Evolutionary conservation across 2,888 invertebrate species (phyloP), one percentile per base, ranked within the genome.

Genomic region (Thyatira batis): DNA sequence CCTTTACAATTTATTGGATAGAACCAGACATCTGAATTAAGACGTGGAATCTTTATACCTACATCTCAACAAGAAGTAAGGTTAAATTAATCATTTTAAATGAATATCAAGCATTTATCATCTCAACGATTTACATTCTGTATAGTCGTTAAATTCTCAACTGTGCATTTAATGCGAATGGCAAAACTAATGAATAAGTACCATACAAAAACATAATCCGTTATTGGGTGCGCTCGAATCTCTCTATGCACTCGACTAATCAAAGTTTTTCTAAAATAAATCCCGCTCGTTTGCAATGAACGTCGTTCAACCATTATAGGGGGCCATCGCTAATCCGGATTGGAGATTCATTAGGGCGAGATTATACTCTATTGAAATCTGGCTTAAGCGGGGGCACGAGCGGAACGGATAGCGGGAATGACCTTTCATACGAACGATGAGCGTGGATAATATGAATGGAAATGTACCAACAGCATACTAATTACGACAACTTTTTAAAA

Each of bases 321-420:
- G 83, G 82, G 73, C 81, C 80, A 78, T 76, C 78, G 73, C 71
- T 92, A 90, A 92, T 92, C 92, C 92, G 92, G 91, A 91, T 90
- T 84, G 86, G 84, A 88, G 92, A 92, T 92, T 92, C 92, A 92
- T 92, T 92, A 92, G 90, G 87, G 86, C 80, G 85, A 91, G 92
- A 92, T 92, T 92, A 92, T 89, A 82, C 86, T 87, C 90, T 88
- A 92, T 92, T 92, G 92, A 92, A 92, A 92, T 92, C 90, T 89
- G 84, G 88, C 89, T 87, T 86, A 85, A 82, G 79, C 83, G 82
- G 69, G 73, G 67, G 77, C 76, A 80, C 73, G 73, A 70, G 70
- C 73, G 80, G 73, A 75, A 69, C 72, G 71, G 69, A 78, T 69
- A 68, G 74, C 71, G 69, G 68, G 61, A 59, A 51, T 52, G 53